Evolutionary conservation across 2,888 invertebrate species (phyloP), one percentile per base, ranked within the genome.

Genomic region (Andrena praecox): DNA sequence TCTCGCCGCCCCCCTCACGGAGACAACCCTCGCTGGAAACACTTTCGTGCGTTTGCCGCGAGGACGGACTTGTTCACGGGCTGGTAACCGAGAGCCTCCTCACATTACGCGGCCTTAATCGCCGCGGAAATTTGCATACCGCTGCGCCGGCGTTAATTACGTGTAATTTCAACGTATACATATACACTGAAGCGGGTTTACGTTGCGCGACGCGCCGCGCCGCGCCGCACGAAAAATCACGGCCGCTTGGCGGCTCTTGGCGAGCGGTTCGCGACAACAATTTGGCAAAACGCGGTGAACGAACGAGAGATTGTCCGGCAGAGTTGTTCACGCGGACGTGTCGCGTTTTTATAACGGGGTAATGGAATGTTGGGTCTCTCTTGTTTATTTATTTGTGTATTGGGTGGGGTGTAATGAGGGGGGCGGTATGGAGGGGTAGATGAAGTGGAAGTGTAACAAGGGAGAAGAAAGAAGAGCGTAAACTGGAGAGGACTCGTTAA

Each of bases 101-200:
- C 56, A 8, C 60, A 35, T 48, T 68, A 62, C 16, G 33, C 63
- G 63, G 31, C 48, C 68, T 79, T 56, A 69, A 74, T 74, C 54
- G 33, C 2, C n/a, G 59, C 20, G 24, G 54, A 48, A 27, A 79
- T 79, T 79, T 75, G 35, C 63, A 74, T 75, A 75, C 68, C 29
- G 29, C 2, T 20, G 48, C 24, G 20, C 2, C 20, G 48, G 27
- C 33, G 63, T 35, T 63, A 79, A 75, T 79, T 50, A 27, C 48
- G 33, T 63, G 31, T 64, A 63, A 63, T 73, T 73, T 71, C 54
- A 20, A 7, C n/a, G 16, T 54, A 27, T 54, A 27, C 12, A 3
- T 42, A 42, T 59, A 54, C 54, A 54, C 33, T 59, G 16, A 66
- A 59, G 12, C 48, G 48, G 8, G 10, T 29, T 29, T 29, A 52